Conservation (phyloP, 2,888 invertebrate genomes). For the Eupithecia tripunctaria region DNA sequence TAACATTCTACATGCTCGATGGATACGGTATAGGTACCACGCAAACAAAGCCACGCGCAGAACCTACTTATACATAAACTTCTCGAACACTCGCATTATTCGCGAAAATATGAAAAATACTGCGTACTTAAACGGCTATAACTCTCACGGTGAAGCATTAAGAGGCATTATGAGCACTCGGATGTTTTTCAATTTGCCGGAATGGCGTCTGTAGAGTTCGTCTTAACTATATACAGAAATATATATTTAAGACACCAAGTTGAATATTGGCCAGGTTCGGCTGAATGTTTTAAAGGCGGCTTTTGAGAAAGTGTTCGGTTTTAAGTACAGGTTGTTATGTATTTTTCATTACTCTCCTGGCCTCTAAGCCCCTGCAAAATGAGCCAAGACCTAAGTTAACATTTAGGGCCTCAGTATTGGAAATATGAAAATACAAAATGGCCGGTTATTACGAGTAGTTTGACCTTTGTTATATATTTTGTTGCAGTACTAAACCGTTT, state of each 20-base stretch:
- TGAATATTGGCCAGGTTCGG: slow-evolving; percentile 49
- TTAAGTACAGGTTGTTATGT: slow-evolving; percentile 5
- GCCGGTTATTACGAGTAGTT: neutral
- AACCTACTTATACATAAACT: slow-evolving; percentile 42
- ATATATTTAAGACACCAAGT: slow-evolving; percentile 44
- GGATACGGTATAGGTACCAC: no score
- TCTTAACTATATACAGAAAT: slow-evolving; percentile 51
- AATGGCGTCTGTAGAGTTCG: slow-evolving; percentile 68
- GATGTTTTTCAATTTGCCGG: slow-evolving; percentile 81
- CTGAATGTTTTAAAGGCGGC: slow-evolving; percentile 32
- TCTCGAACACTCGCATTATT: slow-evolving; percentile 68
- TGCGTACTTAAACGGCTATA: slow-evolving; percentile 70
- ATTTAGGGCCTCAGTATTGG: neutral
- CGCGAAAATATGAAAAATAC: slow-evolving; percentile 79
- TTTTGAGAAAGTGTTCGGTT: slow-evolving; percentile 17
- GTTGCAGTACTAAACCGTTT: neutral
- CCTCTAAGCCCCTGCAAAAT: neutral
- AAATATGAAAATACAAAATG: neutral
- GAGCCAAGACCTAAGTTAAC: neutral
- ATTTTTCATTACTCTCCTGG: neutral
- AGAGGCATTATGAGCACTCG: slow-evolving; percentile 76
- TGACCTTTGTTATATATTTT: neutral
- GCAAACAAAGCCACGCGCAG: neutral
- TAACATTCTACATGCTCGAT: no score
- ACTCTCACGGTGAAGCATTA: slow-evolving; percentile 75